Percentiles rank a stretch among this genome's conserved stretches.
Conservation (phyloP, 2,888 invertebrate genomes). For the Adineta ricciae region DNA sequence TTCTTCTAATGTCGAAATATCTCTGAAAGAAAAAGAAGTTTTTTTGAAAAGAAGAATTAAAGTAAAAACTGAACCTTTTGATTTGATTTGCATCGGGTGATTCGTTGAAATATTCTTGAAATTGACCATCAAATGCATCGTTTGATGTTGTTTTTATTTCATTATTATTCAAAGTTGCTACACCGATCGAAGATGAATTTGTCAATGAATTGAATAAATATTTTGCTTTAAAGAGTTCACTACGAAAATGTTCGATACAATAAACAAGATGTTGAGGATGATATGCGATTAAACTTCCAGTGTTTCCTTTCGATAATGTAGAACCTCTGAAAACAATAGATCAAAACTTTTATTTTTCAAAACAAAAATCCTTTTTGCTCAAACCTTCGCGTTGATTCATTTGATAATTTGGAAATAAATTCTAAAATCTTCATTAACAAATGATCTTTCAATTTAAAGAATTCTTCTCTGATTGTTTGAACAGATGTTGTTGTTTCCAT, state of each 20-base stretch:
- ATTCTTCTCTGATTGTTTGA: background rate
- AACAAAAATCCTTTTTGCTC: background rate
- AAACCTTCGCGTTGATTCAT: background rate
- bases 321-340: background rate
- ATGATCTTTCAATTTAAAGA: background rate
- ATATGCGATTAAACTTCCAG: background rate
- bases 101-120: background rate
- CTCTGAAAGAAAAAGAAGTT: background rate
- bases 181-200: background rate
- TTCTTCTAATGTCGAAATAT: background rate
- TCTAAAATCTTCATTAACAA: background rate
- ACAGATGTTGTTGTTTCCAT: background rate
- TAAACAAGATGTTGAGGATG: background rate
- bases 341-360: background rate
- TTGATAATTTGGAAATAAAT: background rate
- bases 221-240: background rate
- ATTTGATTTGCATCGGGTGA: background rate
- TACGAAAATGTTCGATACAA: constrained; percentile 4
- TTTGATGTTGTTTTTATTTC: background rate
- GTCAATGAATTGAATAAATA: background rate
- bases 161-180: background rate
- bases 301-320: background rate
- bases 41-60: background rate
- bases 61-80: background rate
- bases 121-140: background rate